Conservation (phyloP, 2,797 vertebrate species). For the Brachymystax lenok region DNA sequence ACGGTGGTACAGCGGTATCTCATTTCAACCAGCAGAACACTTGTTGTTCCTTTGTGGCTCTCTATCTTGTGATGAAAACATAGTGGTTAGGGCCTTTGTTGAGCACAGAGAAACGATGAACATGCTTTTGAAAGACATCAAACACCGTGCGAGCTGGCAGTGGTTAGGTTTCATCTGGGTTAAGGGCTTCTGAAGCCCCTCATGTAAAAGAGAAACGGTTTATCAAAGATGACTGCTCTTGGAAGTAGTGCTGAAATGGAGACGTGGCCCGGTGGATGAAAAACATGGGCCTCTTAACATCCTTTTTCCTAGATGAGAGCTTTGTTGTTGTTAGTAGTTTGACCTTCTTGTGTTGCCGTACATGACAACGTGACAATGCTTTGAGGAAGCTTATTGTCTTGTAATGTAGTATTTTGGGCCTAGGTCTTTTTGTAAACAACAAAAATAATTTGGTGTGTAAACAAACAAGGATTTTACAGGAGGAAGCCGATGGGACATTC, state of each 20-base stretch:
- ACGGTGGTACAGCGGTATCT: conserved; percentile 32
- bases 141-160: conserved; percentile 54
- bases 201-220: conserved; percentile 62
- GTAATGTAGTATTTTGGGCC: neutral
- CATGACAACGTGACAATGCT: conserved; percentile 6
- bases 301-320: conserved; percentile 29
- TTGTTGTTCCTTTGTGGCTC: conserved; percentile 17
- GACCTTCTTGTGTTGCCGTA: conserved; percentile 51
- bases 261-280: conserved; percentile 45
- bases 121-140: conserved; percentile 72
- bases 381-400: conserved; percentile 15
- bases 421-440: too few species aligned
- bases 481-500: too few species aligned
- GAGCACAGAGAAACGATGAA: conserved; percentile 49
- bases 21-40: conserved; percentile 47
- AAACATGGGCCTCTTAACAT: conserved; percentile 62
- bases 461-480: too few species aligned
- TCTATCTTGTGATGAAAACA: conserved; percentile 58
- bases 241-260: conserved; percentile 54
- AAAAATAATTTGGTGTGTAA: too few species aligned
- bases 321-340: conserved; percentile 63
- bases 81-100: conserved; percentile 55
- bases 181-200: conserved; percentile 59
- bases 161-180: conserved; percentile 73
- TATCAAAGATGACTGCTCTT: conserved; percentile 41